Base-by-base conservation (phyloP, 92 coral and sea anemone genomes). In the Montipora capitata region DNA sequence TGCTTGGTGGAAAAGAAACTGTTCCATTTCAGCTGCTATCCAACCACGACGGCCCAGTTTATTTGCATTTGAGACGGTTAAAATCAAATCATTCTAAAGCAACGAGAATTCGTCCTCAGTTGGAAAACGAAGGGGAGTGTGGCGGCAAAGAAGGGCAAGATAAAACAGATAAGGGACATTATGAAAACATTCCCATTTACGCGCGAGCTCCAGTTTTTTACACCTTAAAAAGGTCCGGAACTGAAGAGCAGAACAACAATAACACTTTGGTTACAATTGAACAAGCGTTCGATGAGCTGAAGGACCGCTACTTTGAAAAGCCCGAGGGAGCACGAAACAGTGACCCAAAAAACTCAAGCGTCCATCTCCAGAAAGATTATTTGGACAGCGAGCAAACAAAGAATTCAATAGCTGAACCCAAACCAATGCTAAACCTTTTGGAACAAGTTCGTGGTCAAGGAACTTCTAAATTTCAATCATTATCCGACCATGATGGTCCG, bases 31-130 rank as follows among this genome's bases (percentile, higher is more conserved):
- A n/a, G 17, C 1, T 59, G 40, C 14, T 12, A 4, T 45, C 77
- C 17, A 48, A 27, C 38, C 59, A 73, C 12, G 77, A n/a, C 3
- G 61, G 77, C 2, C 77, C 77, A 4, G 40, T 73, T 17, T 73
- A 48, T 59, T 73, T 73, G 59, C 52, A 48, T n/a, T 49, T 73
- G 40, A 73, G n/a, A 10, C 51, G 77, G 7, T 16, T 73, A 20
- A 73, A 73, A 44, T 73, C 61, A 7, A 73, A 73, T 20, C 77
- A 73, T 52, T 45, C 77, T 3, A 73, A 10, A 15, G 77, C 77
- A 73, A 73, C 77, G 4, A 73, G 62, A 73, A 17, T 49, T 17
- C 58, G 13, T 2, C 59, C 77, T 4, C 44, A 12, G 1, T 48
- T 35, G 7, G 14, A 17, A 3, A 15, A 17, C 17, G 61, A 45